These are phyloP conservation scores for Okamejei kenojei DNA, from an alignment of 2,797 vertebrate species.

Conservation along the genomic window DNA sequence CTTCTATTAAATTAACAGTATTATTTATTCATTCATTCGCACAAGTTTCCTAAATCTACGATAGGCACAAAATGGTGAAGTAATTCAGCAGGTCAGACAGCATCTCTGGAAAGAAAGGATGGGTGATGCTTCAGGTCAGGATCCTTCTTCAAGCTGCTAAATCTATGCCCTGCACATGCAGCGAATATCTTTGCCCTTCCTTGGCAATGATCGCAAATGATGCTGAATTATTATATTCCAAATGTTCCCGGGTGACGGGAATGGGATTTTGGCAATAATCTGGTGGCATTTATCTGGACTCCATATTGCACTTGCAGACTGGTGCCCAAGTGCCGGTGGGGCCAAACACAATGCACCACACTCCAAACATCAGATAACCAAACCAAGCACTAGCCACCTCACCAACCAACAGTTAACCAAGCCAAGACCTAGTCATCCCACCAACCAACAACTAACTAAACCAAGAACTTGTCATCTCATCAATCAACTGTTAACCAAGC, in stretches of 20 bases:
- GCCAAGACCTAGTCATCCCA: too few species aligned
- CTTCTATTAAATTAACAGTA: not conserved
- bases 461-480: too few species aligned
- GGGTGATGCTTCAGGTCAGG: too few species aligned
- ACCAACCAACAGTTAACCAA: too few species aligned
- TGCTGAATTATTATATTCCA: not conserved
- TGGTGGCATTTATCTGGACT: not conserved
- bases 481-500: too few species aligned
- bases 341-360: not conserved
- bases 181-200: not conserved
- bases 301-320: not conserved
- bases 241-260: not conserved
- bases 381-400: too few species aligned
- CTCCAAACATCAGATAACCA: too few species aligned
- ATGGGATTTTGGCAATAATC: not conserved
- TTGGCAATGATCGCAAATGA: not conserved
- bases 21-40: not conserved
- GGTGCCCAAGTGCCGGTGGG: not conserved
- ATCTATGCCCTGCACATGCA: not conserved
- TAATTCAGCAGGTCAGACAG: too few species aligned
- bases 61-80: not conserved
- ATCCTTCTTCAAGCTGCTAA: too few species aligned
- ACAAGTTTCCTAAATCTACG: not conserved
- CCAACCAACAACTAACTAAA: too few species aligned
- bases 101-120: too few species aligned